These are phyloP conservation scores for Actinemys pallida DNA, from an alignment of 2,113 vertebrate species.

Conservation along the genomic window DNA sequence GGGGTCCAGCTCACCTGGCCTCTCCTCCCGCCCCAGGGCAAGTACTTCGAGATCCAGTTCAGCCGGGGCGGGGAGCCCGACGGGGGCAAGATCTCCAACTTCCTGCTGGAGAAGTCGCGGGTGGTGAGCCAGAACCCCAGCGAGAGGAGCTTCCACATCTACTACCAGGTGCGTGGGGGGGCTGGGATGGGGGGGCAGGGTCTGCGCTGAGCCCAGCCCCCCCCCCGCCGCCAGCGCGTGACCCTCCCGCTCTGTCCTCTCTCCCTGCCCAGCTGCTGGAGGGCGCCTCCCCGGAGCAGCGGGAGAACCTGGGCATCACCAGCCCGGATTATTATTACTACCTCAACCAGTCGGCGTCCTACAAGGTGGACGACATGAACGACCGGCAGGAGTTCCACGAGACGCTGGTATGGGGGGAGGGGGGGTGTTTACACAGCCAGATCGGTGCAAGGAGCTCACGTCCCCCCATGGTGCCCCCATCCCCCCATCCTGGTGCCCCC, in stretches of 20 bases:
- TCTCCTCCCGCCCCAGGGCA: slow-evolving; percentile 82
- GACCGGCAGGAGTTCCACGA: slow-evolving; percentile 92
- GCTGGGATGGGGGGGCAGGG: neutral
- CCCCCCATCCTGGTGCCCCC: too few relatives aligned
- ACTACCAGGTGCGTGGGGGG: slow-evolving; percentile 89
- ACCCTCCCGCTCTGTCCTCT: neutral
- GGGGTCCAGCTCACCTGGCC: neutral
- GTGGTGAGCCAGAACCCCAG: slow-evolving; percentile 96
- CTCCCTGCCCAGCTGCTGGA: slow-evolving; percentile 86
- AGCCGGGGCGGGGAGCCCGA: slow-evolving; percentile 95
- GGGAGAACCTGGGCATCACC: slow-evolving; percentile 91
- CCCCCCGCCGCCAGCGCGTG: neutral
- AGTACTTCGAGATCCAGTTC: slow-evolving; percentile 99
- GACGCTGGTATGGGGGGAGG: slow-evolving; percentile 83
- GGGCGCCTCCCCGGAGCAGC: slow-evolving; percentile 88
- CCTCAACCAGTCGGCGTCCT: slow-evolving; percentile 94
- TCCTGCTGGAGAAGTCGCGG: slow-evolving; percentile 95
- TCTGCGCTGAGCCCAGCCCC: neutral
- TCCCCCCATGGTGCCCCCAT: neutral
- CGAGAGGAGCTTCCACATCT: slow-evolving; percentile 97
- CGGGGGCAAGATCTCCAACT: slow-evolving; percentile 97
- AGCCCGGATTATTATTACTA: slow-evolving; percentile 95
- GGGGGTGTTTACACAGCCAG: fast-evolving
- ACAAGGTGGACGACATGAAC: slow-evolving; percentile 93
- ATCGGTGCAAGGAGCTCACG: neutral